phyloP scores from a whole-genome alignment of 2,888 invertebrate genomes.

The Bembecia ichneumoniformis region DNA sequence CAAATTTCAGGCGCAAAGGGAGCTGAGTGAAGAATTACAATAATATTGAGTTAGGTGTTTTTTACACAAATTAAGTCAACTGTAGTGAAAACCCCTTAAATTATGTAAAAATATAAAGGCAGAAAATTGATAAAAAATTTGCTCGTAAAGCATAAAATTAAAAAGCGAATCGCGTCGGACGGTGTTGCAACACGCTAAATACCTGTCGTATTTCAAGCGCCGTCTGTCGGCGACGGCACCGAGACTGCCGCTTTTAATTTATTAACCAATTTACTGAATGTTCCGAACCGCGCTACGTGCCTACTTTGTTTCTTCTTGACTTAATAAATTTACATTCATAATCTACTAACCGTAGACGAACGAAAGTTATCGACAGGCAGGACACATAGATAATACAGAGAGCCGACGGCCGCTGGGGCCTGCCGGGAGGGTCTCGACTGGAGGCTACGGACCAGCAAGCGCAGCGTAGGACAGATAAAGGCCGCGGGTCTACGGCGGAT shows the following conservation, averaged over 20 bases:
- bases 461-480: no score
- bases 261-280: constrained; percentile 69
- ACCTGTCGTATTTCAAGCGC: constrained; percentile 70
- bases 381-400: no score
- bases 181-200: constrained; percentile 70
- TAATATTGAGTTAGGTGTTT: neutral
- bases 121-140: constrained; percentile 67
- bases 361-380: no score
- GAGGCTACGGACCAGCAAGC: no score
- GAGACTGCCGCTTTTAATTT: constrained; percentile 69
- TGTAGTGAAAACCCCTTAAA: constrained; percentile 41
- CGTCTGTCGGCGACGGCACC: constrained; percentile 65
- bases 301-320: constrained; percentile 63
- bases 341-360: constrained; percentile 48
- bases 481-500: no score
- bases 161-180: constrained; percentile 56
- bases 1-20: no score
- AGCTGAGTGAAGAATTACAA: no score
- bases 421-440: no score
- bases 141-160: constrained; percentile 69
- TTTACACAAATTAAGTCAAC: neutral
- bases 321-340: constrained; percentile 62
- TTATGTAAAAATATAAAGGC: constrained; percentile 50
- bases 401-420: no score
- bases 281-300: constrained; percentile 49